These are phyloP conservation scores for Psilopsiagon aymara DNA, from an alignment of 2,113 vertebrate genomes.

Conservation along the genomic window DNA sequence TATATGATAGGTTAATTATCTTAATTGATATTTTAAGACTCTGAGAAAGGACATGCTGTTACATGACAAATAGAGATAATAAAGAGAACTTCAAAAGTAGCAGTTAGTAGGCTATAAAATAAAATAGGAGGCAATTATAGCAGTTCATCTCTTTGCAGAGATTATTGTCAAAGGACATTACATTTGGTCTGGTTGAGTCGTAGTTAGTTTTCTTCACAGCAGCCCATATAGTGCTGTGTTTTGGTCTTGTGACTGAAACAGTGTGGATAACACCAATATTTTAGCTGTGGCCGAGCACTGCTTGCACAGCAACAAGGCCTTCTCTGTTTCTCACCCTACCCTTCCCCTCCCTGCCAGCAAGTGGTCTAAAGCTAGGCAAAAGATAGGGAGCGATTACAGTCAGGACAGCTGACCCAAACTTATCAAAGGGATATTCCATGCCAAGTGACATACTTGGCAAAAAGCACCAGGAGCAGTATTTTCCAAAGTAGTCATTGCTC, in stretches of 20 bases:
- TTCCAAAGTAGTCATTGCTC: background rate
- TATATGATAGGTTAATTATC: too few species aligned
- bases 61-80: background rate
- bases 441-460: background rate
- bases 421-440: background rate
- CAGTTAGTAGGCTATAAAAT: constrained; percentile 38
- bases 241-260: background rate
- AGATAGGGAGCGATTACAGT: background rate
- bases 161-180: background rate
- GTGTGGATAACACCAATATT: background rate
- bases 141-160: background rate
- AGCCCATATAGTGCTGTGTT: background rate
- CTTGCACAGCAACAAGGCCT: background rate
- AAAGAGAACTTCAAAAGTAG: constrained; percentile 6
- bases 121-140: constrained; percentile 33
- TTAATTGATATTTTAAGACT: constrained; percentile 21
- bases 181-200: background rate
- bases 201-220: background rate
- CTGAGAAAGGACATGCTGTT: background rate
- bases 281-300: background rate
- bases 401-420: background rate
- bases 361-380: background rate
- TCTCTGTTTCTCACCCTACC: background rate
- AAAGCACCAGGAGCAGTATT: background rate
- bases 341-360: background rate